Evolutionary conservation across 2,797 vertebrate genomes (phyloP), one percentile per base, ranked within the genome.

Genomic region (Poecile montanus): DNA sequence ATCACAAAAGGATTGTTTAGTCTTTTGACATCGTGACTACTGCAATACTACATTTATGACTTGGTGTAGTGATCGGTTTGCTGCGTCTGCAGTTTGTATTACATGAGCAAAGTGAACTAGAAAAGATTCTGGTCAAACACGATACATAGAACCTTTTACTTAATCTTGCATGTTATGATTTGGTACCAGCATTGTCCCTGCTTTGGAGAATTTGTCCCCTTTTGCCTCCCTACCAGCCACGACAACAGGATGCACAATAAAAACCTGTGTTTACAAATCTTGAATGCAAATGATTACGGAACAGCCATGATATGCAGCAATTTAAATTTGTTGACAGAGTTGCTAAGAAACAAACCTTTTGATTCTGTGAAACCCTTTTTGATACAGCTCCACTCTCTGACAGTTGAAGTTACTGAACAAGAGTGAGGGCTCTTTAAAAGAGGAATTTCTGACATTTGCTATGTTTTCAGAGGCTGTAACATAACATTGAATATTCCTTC

Each of bases 351-450:
- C 91, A 96, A 97, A 93, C 62, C 89, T 95, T 97, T 97, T 95
- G 85, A 96, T 97, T 97, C 95, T 85, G 16, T 89, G 95, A 95
- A 97, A 96, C 80, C 67, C 70, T 97, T 96, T 95, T 96, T 94
- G 92, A 97, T 97, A 97, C 84, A 70, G 89, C 86, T 96, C 82
- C 90, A 89, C 23, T 20, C 70, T 93, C 81, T 97, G 97, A 97
- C 96, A 97, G 93, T 70, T 96, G 93, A 97, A 97, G 96, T 97
- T 97, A 97, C 94, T 94, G 96, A 97, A 96, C 95, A 97, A 97
- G 96, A 98, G 94, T 97, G 95, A 96, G 71, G 95, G 90, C 91
- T 96, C 94, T 95, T 97, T 97, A 94, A 97, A 97, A 97, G 94
- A 84, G 77, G 73, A 71, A 88, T 95, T 93, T 96, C 88, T 97